Evolutionary conservation across 1,140 invertebrate species (phyloP).

Genomic region (Lasaia peninsularis): DNA sequence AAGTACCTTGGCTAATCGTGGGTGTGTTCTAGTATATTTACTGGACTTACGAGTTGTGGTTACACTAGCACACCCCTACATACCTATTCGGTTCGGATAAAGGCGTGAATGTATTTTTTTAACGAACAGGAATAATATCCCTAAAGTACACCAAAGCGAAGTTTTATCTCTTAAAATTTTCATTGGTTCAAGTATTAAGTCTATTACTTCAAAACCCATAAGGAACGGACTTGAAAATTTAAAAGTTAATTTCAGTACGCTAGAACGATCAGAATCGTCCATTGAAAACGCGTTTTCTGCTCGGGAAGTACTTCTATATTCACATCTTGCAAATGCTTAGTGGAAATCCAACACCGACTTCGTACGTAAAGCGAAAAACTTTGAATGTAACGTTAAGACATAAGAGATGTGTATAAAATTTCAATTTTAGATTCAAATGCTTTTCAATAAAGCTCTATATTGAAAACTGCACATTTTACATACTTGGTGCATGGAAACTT

Average conservation of each 20-base stretch:
- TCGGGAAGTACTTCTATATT: conserved; percentile 50
- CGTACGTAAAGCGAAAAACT: conserved; percentile 29
- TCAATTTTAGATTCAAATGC: conserved; percentile 14
- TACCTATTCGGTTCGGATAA: too few relatives aligned
- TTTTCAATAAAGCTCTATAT: conserved; percentile 17
- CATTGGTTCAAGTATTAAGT: background rate
- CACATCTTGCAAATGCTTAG: conserved; percentile 54
- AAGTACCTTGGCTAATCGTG: too few relatives aligned
- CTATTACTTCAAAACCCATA: conserved; percentile 9
- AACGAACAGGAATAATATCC: background rate
- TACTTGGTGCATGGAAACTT: conserved; percentile 11
- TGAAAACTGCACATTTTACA: conserved; percentile 7
- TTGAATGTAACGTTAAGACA: conserved; percentile 14
- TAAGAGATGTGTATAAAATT: conserved; percentile 9
- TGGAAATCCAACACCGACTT: conserved; percentile 40
- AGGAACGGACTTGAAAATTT: conserved; percentile 29
- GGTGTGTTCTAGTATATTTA: too few relatives aligned
- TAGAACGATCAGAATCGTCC: conserved; percentile 29
- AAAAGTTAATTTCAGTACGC: conserved; percentile 26
- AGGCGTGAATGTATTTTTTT: too few relatives aligned
- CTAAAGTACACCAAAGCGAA: background rate
- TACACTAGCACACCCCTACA: too few relatives aligned
- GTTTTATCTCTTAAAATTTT: background rate
- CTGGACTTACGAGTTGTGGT: too few relatives aligned
- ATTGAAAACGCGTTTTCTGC: conserved; percentile 62